Base-by-base conservation (phyloP, 1,140 invertebrate genomes). In the Mercenaria mercenaria region DNA sequence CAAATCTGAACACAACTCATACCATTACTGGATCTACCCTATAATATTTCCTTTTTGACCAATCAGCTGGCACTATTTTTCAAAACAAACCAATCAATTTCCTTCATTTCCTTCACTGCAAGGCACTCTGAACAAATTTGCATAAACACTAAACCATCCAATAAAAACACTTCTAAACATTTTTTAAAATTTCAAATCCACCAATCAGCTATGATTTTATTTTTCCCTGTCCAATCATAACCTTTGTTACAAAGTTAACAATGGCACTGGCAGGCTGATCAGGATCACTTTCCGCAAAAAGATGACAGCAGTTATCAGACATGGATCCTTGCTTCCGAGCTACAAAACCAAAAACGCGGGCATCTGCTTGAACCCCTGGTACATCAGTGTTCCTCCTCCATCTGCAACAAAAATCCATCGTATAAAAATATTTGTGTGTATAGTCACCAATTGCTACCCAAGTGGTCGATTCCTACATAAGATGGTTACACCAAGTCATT, bases 201-300 rank as follows among this genome's bases (percentile, higher is more conserved):
- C 76, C 50, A 79, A 79, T 79, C 76, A 56, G 76, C 88, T 91
- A 93, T 80, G 92, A 93, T 86, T 95, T 95, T 39, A 93, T 91
- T 77, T 94, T 95, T 89, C 92, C 93, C 88, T 95, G 95, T 72
- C 95, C 95, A 91, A 95, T 94, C 95, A 96, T 95, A 77, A 99
- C 98, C 96, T 99, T 99, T 95, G 98, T 98, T 47, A 99, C 98
- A 96, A 99, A 99, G 96, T 99, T 99, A 82, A 99, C 98, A 94
- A 99, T 99, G 50, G 99, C 99, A 50, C 97, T 98, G 15, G 99
- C 99, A 2, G 99, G 99, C 94, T 99, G 99, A 94, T 99, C 98
- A 15, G 98, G 98, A 94, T 99, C 98, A 43, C 99, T 96, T 96
- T 99, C 99, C 23, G 98, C 98, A 96, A 99, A 99, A 64, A 99